Evolutionary conservation across 2,888 invertebrate genomes (phyloP), one percentile per base, ranked within the genome.

Genomic region (Cartodere bifasciata): DNA sequence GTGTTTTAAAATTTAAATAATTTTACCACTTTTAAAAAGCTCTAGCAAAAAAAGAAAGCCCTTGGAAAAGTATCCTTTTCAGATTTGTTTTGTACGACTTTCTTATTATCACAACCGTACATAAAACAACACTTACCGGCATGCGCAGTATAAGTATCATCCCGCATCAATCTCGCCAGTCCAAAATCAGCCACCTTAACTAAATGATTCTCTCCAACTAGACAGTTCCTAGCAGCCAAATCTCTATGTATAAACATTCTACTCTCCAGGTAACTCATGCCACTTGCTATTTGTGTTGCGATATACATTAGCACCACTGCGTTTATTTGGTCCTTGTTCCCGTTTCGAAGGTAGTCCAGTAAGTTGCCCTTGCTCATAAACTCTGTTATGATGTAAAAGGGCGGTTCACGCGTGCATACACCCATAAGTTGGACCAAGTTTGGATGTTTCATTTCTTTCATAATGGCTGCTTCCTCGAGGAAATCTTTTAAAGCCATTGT

Each of bases 141-240:
- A 61, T 95, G 94, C 23, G 97, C 97, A 16, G 97, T 97, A 64
- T 99, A 99, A 0, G 97, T 98, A 59, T 98, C 97, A 56, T 97
- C 97, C 32, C 95, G 75, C 92, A 97, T 95, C 41, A 97, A 71
- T 32, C 98, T 73, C 4, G 98, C 98, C 49, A 98, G 69, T 11
- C 98, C 98, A 62, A 98, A 98, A 68, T 98, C 98, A 9, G 97
- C 98, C 35, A 98, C 97, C 66, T 98, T 98, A 27, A 98, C 95
- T 35, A 94, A 68, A 62, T 95, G 91, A 63, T 88, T 88, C 60
- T 95, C 95, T 35, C 91, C 92, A 12, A 98, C 97, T 32, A 98
- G 71, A 62, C 97, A 98, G 68, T 98, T 98, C 50, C 98, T 73
- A n/a, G 98, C 98, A 11, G 98, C 98, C 52, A 98, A 68, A 41